Evolutionary conservation across 2,113 vertebrate species (phyloP), one percentile per base, ranked within the genome.

Genomic region (Cyphomyrus discorhynchus): DNA sequence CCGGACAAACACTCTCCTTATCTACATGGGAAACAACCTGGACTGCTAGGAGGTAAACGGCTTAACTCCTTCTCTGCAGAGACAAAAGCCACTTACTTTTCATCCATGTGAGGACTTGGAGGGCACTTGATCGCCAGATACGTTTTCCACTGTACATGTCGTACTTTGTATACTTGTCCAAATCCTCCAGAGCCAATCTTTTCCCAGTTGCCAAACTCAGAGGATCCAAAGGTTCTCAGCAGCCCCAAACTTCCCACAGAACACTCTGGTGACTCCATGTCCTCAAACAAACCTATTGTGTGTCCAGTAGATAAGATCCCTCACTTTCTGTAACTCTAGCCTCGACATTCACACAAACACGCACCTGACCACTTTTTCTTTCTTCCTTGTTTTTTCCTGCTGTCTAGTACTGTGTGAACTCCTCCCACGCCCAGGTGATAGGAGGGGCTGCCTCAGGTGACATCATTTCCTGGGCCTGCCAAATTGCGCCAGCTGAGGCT

Each of bases 51-150:
- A 62, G 42, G 52, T n/a, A 19, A 39, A 27, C n/a, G 58, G 83
- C 24, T n/a, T 11, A 21, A 47, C 35, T 24, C 45, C 27, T 89
- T 77, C 39, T 9, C 49, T 56, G 35, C 42, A 87, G 27, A 31
- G 35, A 49, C 66, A 49, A 91, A 90, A 0, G 31, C 92, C 31
- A 93, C 97, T 97, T 95, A 99, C 98, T 98, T 99, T 89, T 98
- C 97, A 90, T 99, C 98, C 95, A 98, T 96, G 93, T 99, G 98
- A 88, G 97, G 97, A 92, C 97, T 98, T 77, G 98, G 98, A 89
- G 98, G 98, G 86, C 98, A 99, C 95, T 99, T 99, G 95, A 99
- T 97, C 90, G 98, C 98, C 93, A 99, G 97, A 96, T 97, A 98
- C 7, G 98, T 99, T 96, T 99, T 98, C 98, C 98, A 99, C 95